Evolutionary conservation across 2,797 vertebrate species (phyloP), one percentile per base, ranked within the genome.

Genomic region (Antrozous pallidus): DNA sequence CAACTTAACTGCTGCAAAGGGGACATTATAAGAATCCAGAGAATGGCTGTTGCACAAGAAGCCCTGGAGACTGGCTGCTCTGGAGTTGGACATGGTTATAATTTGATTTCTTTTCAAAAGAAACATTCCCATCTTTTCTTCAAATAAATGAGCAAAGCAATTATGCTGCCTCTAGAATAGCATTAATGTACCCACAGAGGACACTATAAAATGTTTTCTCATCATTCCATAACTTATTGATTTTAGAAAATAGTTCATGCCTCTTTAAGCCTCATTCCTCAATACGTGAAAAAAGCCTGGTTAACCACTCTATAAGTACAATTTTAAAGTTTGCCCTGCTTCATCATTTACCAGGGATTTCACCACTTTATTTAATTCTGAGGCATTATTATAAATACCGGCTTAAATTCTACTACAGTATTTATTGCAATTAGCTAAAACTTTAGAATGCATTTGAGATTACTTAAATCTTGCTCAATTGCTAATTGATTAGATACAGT

Each of bases 91-190:
- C 42, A 81, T 45, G 73, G 26, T 88, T 95, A 45, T 94, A 93
- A 96, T 93, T 65, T 91, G 71, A 38, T 93, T 96, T 94, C 63
- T 77, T 94, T 94, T 81, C 63, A 61, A 93, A 92, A n/a, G 40
- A 93, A 22, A 1, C 56, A 79, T 78, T 88, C 79, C 58, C 84
- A 95, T 93, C 33, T 95, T 90, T 89, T 93, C 47, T 90, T 93
- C 77, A 84, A 97, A 93, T 87, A 96, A 94, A 40, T 95, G 56
- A 58, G 81, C 69, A 90, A 95, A 78, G 56, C 88, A 94, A 95
- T 93, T 95, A 95, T 33, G 6, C 12, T 49, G 20, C 84, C 42
- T 90, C 81, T 85, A 92, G 81, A 79, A 96, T 88, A 69, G 28
- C 36, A 54, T 49, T 78, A 58, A 90, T 42, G 33, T 75, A 8